Conservation (phyloP, 1,140 invertebrate genomes). For the Drosophila bifasciata region DNA sequence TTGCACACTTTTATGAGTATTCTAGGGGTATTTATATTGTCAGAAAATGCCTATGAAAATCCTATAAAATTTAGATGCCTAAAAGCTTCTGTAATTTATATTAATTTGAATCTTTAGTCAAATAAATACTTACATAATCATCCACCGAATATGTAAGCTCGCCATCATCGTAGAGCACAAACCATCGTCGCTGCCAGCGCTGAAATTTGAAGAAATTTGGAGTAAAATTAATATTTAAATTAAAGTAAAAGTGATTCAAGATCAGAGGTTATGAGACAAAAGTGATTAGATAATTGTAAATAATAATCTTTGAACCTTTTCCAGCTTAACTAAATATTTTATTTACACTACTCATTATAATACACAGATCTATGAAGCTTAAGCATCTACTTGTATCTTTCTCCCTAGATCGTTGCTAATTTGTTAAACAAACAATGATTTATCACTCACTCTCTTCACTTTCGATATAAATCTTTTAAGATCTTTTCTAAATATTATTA, state of each 20-base stretch:
- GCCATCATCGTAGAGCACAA: conserved; percentile 98
- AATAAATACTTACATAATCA: conserved; percentile 93
- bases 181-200: conserved; percentile 98
- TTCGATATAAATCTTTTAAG: no score
- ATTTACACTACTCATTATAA: no score
- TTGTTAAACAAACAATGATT: background rate
- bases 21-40: background rate
- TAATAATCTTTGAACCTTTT: no score
- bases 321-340: no score
- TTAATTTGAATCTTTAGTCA: background rate
- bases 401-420: background rate
- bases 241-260: background rate
- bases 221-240: conserved; percentile 5
- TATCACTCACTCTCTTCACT: no score
- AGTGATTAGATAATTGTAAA: no score
- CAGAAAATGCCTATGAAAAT: no score
- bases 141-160: conserved; percentile 98
- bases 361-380: no score
- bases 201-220: conserved; percentile 86
- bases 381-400: background rate
- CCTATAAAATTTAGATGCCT: no score
- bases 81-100: no score
- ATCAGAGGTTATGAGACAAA: no score
- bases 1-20: background rate
- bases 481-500: no score